Base-by-base conservation (phyloP, 2,113 vertebrate genomes). In the Poecilia latipinna region DNA sequence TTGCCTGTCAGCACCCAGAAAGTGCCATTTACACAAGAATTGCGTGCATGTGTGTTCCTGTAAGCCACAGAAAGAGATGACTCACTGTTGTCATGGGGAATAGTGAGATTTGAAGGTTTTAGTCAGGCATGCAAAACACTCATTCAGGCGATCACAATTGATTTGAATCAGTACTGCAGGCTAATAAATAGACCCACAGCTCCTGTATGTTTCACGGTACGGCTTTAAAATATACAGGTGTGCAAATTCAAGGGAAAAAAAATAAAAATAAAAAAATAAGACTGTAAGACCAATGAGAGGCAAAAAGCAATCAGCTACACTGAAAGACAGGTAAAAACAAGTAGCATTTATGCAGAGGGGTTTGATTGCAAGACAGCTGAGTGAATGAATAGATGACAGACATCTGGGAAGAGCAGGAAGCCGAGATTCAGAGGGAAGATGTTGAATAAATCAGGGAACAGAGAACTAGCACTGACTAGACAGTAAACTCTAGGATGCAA, bases 11-110 rank as follows among this genome's bases (percentile, higher is more conserved):
- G 1, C 19, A 19, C 15, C 29, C 44, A 54, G 51, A 57, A 48
- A 68, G 0, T 68, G 19, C 29, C 83, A 71, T 86, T 80, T 84
- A 61, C 77, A 68, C 51, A 66, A 60, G 44, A 13, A 78, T 39
- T 67, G 54, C 71, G 44, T 75, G 61, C 35, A 48, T 68, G 61
- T 70, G 42, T 77, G 63, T 74, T 61, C 32, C 29, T 70, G 4
- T 69, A 48, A 82, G 61, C 80, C 72, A 71, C 75, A 75, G 80
- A 83, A 84, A 82, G 76, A 88, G 77, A 82, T 76, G 85, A 82
- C 44, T 90, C 83, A 79, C 78, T 83, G 82, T 83, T 89, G 87
- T 85, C 76, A 80, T 72, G 82, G 85, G 82, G 65, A 80, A 68
- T 68, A 68, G 28, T 51, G 72, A 75, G 72, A 37, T 65, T 48